Base-by-base conservation (phyloP, 2,888 invertebrate genomes). In the Mythimna vitellina region DNA sequence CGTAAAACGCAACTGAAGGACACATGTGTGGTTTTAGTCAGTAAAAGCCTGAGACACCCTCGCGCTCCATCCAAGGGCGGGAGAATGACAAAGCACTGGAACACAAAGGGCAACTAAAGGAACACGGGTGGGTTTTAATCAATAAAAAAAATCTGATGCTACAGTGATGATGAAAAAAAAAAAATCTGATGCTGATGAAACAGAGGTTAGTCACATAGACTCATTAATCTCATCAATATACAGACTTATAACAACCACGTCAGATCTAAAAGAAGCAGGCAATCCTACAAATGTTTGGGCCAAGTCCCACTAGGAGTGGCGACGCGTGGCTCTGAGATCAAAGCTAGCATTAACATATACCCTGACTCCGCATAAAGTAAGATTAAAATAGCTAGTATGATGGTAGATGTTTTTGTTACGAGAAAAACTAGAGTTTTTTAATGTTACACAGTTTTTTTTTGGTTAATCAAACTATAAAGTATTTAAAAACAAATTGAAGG, bases 271-370 rank as follows among this genome's bases (percentile, higher is more conserved):
- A 69, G 56, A 71, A 72, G 12, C 63, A n/a, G 57, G 42, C 42
- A 70, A 78, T 78, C 75, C 65, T 65, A 80, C 67, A 63, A 80
- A 74, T 85, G 80, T 86, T 84, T 87, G 63, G 70, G 70, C 71
- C 61, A 62, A 65, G 68, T 65, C 64, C 61, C 51, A 51, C 22
- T 42, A 57, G 32, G 72, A 86, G 85, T 79, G 82, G 80, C 68
- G 80, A 79, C 81, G 86, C 89, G 87, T 89, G 89, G 86, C 89
- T 70, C 46, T 1, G 63, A 90, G 90, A 93, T 93, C 93, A 91
- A 91, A 90, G 89, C 67, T 57, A 58, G 22, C 54, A 90, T 91
- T 91, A 87, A 78, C 91, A 91, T 91, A 84, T 35, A 72, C 62
- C 86, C 88, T 91, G 91, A 86, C 87, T 69, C 64, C 82, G 90